Base-by-base conservation (phyloP, 2,888 invertebrate genomes). In the Monoplex corrugatus region DNA sequence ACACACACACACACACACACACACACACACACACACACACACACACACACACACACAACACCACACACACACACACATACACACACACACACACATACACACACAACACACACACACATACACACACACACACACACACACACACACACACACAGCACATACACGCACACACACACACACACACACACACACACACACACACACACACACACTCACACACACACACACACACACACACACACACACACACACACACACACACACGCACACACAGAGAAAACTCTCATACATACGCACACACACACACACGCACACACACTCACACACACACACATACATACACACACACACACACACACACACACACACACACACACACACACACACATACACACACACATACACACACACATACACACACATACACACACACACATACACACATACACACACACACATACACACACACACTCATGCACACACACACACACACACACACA, bases 111-210 rank as follows among this genome's bases (percentile, higher is more conserved):
- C 63, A 3, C 16, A 3, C 63, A 63, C 16, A 3, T n/a, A 63
- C 16, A 63, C 63, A 63, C 63, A 63, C 63, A 63, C 63, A 63
- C 63, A 63, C 63, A 63, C 63, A 63, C 63, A 63, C 63, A 23
- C 50, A 50, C 50, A 16, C 50, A 50, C 50, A 16, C 50, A 50
- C 50, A 50, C 50, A 50, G n/a, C 50, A 50, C 63, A 63, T 28
- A 63, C 63, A 63, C 63, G 28, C 63, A 63, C 63, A 63, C 63
- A 63, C 63, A 63, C 63, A 63, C 63, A 63, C 63, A 63, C 23
- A 50, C 16, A 63, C 63, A 63, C 16, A 63, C 63, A 63, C 16
- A 63, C 63, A 63, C 16, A 63, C 63, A 63, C 16, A 63, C 23
- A 63, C 16, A 50, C 8, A 16, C 16, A 6, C 8, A 50, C 50